These are phyloP conservation scores for Caenorhabditis afra DNA, from an alignment of 2,888 invertebrate species.

Conservation along the genomic window DNA sequence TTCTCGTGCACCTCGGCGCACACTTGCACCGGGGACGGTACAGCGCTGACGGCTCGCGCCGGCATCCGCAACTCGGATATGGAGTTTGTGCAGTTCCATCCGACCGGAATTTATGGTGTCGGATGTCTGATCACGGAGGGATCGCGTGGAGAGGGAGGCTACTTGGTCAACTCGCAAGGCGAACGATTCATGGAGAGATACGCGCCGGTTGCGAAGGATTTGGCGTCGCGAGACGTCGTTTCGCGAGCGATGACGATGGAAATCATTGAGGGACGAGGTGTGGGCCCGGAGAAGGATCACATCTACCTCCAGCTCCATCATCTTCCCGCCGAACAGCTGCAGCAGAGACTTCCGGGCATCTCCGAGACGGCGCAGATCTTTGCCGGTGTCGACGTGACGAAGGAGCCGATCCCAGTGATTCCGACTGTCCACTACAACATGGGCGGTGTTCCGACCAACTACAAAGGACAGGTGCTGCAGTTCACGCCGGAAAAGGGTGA, in stretches of 20 bases:
- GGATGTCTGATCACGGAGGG: conserved; percentile 98
- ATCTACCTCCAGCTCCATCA: conserved; percentile 89
- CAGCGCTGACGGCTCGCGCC: conserved; percentile 94
- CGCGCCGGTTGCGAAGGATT: conserved; percentile 97
- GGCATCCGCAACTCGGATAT: conserved; percentile 95
- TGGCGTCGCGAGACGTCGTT: conserved; percentile 97
- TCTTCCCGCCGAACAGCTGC: conserved; percentile 93
- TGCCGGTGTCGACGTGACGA: conserved; percentile 97
- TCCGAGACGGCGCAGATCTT: conserved; percentile 99
- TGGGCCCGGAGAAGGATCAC: conserved; percentile 88
- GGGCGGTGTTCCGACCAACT: conserved; percentile 99
- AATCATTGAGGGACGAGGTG: conserved; percentile 87
- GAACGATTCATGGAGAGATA: conserved; percentile 88
- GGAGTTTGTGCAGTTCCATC: conserved; percentile 99
- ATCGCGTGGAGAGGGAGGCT: conserved; percentile 90
- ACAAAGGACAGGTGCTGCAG: conserved; percentile 87
- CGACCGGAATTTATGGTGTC: conserved; percentile 98
- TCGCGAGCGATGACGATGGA: conserved; percentile 97
- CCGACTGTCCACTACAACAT: conserved; percentile 99
- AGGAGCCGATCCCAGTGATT: conserved; percentile 97
- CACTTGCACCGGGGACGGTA: conserved; percentile 90
- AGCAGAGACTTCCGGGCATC: conserved; percentile 86
- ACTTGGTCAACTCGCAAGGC: conserved; percentile 95
- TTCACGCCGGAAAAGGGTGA: conserved; percentile 76
- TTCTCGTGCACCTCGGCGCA: conserved; percentile 99